Evolutionary conservation across 2,113 vertebrate genomes (phyloP), one percentile per base, ranked within the genome.

Genomic region (Podarcis cretensis): DNA sequence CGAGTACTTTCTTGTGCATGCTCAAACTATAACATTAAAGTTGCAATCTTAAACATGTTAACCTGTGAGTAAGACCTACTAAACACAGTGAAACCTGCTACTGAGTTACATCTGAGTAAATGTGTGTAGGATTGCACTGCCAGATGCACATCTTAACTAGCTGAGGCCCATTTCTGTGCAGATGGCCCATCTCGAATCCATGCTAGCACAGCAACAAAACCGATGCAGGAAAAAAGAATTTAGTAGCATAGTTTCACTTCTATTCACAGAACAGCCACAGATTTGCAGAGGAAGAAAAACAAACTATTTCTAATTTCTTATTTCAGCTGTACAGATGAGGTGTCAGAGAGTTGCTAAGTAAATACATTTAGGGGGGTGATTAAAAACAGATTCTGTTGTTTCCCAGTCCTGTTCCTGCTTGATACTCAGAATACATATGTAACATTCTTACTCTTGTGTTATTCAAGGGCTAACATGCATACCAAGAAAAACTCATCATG

Each of bases 131-230:
- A 65, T 23, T 35, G 57, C 14, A 35, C 20, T 32, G 80, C 35
- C 20, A 7, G 18, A 35, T 23, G 7, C 12, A 63, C 57, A 27
- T 9, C 40, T 27, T 27, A 54, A 88, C 89, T 91, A 20, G 88
- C 92, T 81, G 93, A 93, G 95, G 88, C 83, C 82, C 90, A 84
- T 89, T 90, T 90, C 93, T 92, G 91, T 0, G 90, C 89, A 96
- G 95, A 94, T 92, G 91, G 91, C 88, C 91, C 95, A 91, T 90
- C 93, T 94, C 85, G 92, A 69, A 92, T 82, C 89, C 86, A 68
- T 84, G 81, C 89, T 87, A 95, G 91, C 93, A 94, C 86, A 77
- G 83, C 84, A 90, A 84, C 94, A 92, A 76, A 89, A 83, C 77
- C 91, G 92, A 92, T 87, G 92, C 94, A 90, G 87, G 68, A 93